Evolutionary conservation across 1,140 invertebrate species (phyloP).

Genomic region (Telenomus remus): DNA sequence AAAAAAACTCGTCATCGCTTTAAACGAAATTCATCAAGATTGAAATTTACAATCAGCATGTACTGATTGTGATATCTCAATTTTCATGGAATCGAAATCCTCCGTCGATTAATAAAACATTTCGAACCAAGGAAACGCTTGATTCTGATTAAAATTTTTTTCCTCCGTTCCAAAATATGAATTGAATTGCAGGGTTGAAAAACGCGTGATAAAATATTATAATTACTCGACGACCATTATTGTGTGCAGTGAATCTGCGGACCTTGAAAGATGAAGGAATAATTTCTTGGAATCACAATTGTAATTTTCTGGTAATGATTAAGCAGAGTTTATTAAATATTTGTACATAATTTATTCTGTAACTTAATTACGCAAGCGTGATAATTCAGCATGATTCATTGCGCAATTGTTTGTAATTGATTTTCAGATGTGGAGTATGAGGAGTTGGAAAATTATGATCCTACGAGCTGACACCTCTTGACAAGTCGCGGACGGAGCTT

Average conservation of each 20-base stretch:
- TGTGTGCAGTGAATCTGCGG: background rate
- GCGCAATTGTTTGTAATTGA: constrained; percentile 1
- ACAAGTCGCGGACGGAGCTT: too few relatives aligned
- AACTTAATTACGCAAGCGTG: background rate
- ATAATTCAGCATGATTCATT: background rate
- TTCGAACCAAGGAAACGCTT: too few relatives aligned
- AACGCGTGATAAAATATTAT: constrained; percentile 14
- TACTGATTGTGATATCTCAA: too few relatives aligned
- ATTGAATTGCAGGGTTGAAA: constrained; percentile 4
- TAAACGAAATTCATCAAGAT: too few relatives aligned
- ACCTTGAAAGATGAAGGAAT: constrained; percentile 42
- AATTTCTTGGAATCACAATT: constrained; percentile 27
- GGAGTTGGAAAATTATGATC: background rate
- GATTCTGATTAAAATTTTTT: too few relatives aligned
- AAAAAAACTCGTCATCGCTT: too few relatives aligned
- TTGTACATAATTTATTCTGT: background rate
- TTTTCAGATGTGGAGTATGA: background rate
- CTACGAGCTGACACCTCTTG: too few relatives aligned
- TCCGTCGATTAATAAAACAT: too few relatives aligned
- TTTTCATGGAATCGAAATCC: too few relatives aligned
- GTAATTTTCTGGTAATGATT: constrained; percentile 32
- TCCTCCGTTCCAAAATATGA: background rate
- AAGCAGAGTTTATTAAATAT: background rate
- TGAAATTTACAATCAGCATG: too few relatives aligned
- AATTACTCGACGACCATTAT: constrained; percentile 23